A percentile compares a stretch with the other conserved stretches of the same genome.
Conservation (phyloP, 2,888 invertebrate species). For the Minunthozetes semirufus region DNA sequence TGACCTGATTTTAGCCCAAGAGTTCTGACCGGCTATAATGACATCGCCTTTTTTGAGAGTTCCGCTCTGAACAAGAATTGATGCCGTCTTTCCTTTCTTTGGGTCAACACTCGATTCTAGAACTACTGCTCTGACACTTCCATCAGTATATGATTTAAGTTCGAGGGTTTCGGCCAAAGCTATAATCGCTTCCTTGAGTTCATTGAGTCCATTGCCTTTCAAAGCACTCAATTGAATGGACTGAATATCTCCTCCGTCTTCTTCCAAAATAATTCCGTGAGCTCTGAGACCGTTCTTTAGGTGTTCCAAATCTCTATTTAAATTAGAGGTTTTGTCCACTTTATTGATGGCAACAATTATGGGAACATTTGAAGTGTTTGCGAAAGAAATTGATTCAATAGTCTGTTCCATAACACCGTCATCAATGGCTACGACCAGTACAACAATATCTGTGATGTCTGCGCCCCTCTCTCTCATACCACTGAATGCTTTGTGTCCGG, state of each 20-base stretch:
- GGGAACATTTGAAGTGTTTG: conserved; percentile 74
- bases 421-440: conserved; percentile 94
- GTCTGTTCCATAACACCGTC: conserved; percentile 99
- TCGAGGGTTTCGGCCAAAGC: conserved; percentile 67
- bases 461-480: conserved; percentile 94
- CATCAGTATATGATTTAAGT: conserved; percentile 56
- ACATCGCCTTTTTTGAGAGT: conserved; percentile 68
- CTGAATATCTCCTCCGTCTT: conserved; percentile 83
- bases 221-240: conserved; percentile 85
- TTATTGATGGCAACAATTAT: conserved; percentile 97
- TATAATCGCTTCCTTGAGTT: conserved; percentile 72
- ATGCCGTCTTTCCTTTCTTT: conserved; percentile 62
- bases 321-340: conserved; percentile 65
- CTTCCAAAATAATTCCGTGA: conserved; percentile 75
- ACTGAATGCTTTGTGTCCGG: conserved; percentile 95
- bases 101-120: conserved; percentile 41
- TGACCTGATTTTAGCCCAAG: conserved; percentile 54
- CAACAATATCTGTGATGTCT: conserved; percentile 84
- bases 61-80: conserved; percentile 75
- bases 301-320: conserved; percentile 23
- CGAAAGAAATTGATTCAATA: conserved; percentile 78
- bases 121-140: conserved; percentile 39
- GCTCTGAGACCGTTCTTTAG: conserved; percentile 63
- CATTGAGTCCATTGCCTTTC: conserved; percentile 60
- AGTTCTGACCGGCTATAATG: conserved; percentile 62